Conservation (phyloP, 2,113 vertebrate species). For the Edolisoma coerulescens region DNA sequence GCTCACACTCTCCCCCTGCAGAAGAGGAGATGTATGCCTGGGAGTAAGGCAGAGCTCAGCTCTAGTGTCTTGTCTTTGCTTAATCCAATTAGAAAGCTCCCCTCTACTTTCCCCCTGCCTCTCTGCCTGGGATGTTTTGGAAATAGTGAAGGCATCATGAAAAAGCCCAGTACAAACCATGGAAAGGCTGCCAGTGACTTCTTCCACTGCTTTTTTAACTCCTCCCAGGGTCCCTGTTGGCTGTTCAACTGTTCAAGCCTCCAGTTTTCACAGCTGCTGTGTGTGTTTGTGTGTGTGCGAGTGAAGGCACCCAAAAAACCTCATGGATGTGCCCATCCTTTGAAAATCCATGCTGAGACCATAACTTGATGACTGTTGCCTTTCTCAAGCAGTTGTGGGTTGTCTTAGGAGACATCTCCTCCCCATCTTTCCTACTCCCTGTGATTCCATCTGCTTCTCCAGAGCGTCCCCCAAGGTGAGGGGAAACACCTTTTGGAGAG, state of each 20-base stretch:
- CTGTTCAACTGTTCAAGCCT: neutral
- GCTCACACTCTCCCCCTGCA: neutral
- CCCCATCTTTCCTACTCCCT: neutral
- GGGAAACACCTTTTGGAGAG: neutral
- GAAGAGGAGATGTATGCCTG: neutral
- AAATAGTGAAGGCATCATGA: neutral
- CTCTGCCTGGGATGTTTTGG: neutral
- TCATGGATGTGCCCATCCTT: neutral
- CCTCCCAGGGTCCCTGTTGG: neutral
- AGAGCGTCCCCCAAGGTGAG: neutral
- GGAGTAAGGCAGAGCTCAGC: neutral
- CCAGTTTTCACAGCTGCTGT: neutral
- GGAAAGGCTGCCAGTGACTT: neutral
- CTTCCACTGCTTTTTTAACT: neutral
- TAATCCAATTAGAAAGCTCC: neutral
- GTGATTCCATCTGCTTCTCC: neutral
- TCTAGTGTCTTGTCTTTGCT: neutral
- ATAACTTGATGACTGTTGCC: neutral
- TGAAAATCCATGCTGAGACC: neutral
- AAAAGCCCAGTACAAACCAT: neutral
- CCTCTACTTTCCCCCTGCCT: neutral
- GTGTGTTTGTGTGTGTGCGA: rapidly evolving
- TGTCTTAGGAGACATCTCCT: neutral
- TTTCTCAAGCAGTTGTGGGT: neutral
- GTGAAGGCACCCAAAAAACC: neutral